These are phyloP conservation scores for Meandrina meandrites DNA, from an alignment of 92 coral and sea anemone genomes.

Conservation along the genomic window DNA sequence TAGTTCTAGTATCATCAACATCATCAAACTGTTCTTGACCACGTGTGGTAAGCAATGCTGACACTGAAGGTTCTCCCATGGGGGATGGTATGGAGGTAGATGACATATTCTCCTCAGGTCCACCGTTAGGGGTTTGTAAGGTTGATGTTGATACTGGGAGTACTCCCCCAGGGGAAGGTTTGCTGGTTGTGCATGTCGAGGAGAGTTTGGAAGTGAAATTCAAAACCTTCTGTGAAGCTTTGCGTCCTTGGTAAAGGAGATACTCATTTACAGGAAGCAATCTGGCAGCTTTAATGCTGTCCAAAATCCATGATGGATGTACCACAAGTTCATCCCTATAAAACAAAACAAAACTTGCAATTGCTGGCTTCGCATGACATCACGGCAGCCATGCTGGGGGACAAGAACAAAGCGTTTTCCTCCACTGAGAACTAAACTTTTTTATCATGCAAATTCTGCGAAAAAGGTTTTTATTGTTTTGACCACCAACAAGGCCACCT, in stretches of 20 bases:
- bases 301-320: slow-evolving; percentile 93
- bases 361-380: too few species aligned
- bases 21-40: neutral
- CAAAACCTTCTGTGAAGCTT: slow-evolving; percentile 66
- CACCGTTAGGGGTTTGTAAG: slow-evolving; percentile 17
- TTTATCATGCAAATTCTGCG: too few species aligned
- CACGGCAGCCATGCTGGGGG: too few species aligned
- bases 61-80: slow-evolving; percentile 1
- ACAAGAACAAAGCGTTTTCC: too few species aligned
- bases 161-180: neutral
- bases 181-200: neutral
- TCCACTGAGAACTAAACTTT: too few species aligned
- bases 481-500: too few species aligned
- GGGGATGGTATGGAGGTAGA: slow-evolving; percentile 10
- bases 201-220: slow-evolving; percentile 37
- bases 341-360: neutral
- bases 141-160: neutral
- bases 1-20: neutral
- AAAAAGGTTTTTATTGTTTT: too few species aligned
- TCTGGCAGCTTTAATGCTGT: slow-evolving; percentile 74
- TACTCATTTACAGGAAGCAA: slow-evolving; percentile 75
- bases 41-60: neutral
- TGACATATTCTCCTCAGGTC: neutral
- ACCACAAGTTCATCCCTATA: slow-evolving; percentile 86
- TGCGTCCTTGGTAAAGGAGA: slow-evolving; percentile 77